These are phyloP conservation scores for Orthonevra nobilis DNA, from an alignment of 2,888 invertebrate genomes.

Conservation along the genomic window DNA sequence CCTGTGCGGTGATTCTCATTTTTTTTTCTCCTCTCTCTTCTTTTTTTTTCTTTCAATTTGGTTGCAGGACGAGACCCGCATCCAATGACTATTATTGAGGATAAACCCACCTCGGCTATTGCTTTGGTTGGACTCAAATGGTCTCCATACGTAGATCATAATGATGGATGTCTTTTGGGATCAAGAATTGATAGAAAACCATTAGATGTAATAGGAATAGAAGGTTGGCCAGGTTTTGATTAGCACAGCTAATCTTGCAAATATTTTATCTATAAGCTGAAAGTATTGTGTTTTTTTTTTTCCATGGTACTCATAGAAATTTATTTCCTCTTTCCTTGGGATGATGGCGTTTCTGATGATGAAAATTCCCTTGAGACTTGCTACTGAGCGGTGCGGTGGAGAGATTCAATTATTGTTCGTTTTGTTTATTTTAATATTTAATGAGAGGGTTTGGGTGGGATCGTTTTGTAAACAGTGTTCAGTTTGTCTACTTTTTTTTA, in stretches of 20 bases:
- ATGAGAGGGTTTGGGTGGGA: too few relatives aligned
- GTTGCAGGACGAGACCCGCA: slow-evolving; percentile 10
- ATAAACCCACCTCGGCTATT: slow-evolving; percentile 8
- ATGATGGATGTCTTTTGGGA: slow-evolving; percentile 36
- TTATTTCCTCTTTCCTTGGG: too few relatives aligned
- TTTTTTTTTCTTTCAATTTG: slow-evolving; percentile 20
- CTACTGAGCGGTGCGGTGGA: too few relatives aligned
- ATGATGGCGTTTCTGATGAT: neutral
- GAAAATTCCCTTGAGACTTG: neutral
- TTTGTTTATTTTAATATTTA: too few relatives aligned
- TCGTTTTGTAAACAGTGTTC: too few relatives aligned
- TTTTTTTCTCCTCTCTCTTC: neutral
- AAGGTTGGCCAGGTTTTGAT: too few relatives aligned
- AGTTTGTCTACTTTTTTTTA: too few relatives aligned
- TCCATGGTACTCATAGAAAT: too few relatives aligned
- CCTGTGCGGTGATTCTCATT: slow-evolving; percentile 32
- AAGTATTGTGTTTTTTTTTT: slow-evolving; percentile 32
- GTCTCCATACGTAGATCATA: slow-evolving; percentile 49
- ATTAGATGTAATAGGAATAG: slow-evolving; percentile 15
- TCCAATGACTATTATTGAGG: slow-evolving; percentile 18
- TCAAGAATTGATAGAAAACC: slow-evolving; percentile 25
- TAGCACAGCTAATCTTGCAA: slow-evolving; percentile 9
- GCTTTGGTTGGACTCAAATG: slow-evolving; percentile 22
- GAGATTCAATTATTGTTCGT: too few relatives aligned
- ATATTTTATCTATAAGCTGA: slow-evolving; percentile 28